Evolutionary conservation across 2,888 invertebrate species (phyloP).

Genomic region (Scrobipalpa costella): DNA sequence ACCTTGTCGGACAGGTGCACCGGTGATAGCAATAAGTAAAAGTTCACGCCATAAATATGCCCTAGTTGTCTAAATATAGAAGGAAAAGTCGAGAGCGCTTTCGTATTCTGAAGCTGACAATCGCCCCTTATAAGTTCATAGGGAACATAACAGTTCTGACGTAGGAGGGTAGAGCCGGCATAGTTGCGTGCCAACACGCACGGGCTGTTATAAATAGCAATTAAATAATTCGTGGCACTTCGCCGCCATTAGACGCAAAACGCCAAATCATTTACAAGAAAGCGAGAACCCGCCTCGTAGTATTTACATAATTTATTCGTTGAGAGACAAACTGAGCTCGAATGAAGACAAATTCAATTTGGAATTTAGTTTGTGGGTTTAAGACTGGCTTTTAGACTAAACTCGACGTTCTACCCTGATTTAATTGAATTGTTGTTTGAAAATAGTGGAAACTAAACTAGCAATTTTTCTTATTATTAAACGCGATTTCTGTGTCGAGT

Average conservation of each 20-base stretch:
- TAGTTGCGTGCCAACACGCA: conserved; percentile 52
- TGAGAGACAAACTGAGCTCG: conserved; percentile 47
- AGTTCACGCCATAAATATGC: conserved; percentile 31
- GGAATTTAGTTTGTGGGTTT: neutral
- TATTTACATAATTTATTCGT: conserved; percentile 80
- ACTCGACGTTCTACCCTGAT: too few relatives aligned
- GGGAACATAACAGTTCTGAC: conserved; percentile 19
- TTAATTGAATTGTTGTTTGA: too few relatives aligned
- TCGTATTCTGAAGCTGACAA: conserved; percentile 13
- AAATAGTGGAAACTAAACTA: too few relatives aligned
- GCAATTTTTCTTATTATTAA: too few relatives aligned
- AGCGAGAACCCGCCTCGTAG: conserved; percentile 71
- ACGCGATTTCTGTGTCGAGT: too few relatives aligned
- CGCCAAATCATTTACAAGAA: conserved; percentile 78
- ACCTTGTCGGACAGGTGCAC: neutral
- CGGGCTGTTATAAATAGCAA: conserved; percentile 55
- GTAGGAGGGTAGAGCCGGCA: conserved; percentile 8
- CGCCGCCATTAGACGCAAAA: conserved; percentile 66
- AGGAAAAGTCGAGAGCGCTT: conserved; percentile 2
- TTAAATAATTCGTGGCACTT: conserved; percentile 72
- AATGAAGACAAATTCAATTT: conserved; percentile 12
- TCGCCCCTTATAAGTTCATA: conserved; percentile 19
- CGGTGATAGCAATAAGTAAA: conserved; percentile 23
- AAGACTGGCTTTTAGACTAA: conserved; percentile 16
- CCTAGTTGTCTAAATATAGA: conserved; percentile 18